phyloP scores from a whole-genome alignment of 2,113 vertebrate species.

The Hoplias malabaricus region DNA sequence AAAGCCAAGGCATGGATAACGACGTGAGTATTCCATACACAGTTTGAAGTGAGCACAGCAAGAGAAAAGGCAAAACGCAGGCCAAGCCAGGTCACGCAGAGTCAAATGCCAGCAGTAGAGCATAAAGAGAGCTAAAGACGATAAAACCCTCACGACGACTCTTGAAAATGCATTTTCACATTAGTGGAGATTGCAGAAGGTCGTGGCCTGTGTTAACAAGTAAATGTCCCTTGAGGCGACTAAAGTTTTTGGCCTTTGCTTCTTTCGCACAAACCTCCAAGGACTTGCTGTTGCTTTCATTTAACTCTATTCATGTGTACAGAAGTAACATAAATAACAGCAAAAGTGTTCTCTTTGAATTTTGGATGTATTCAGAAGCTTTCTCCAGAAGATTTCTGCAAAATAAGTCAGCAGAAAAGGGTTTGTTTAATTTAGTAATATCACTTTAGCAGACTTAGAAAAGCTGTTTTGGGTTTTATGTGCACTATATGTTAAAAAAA shows the following conservation, averaged over 20 bases:
- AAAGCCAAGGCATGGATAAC: slow-evolving; percentile 1
- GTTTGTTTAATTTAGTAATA: too few relatives aligned
- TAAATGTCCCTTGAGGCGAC: background rate
- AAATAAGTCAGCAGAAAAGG: background rate
- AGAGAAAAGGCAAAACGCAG: background rate
- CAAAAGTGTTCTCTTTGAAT: too few relatives aligned
- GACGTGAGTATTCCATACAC: background rate
- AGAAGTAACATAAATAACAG: background rate
- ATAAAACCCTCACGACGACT: background rate
- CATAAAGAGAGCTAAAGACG: slow-evolving; percentile 18
- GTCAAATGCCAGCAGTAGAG: background rate
- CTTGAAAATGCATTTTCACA: slow-evolving; percentile 2
- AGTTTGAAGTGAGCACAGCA: background rate
- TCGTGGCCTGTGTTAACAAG: background rate
- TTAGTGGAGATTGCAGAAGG: background rate
- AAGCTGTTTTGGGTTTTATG: too few relatives aligned
- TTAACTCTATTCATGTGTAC: background rate
- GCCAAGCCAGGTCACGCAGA: background rate
- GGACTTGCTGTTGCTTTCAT: background rate
- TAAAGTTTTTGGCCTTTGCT: background rate
- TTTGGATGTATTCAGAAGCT: background rate
- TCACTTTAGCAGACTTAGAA: background rate
- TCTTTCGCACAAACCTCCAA: background rate
- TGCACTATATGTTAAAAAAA: too few relatives aligned
- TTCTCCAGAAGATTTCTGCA: background rate